Evolutionary conservation across 2,113 vertebrate genomes (phyloP).

Genomic region (Muntiacus muntjak): DNA sequence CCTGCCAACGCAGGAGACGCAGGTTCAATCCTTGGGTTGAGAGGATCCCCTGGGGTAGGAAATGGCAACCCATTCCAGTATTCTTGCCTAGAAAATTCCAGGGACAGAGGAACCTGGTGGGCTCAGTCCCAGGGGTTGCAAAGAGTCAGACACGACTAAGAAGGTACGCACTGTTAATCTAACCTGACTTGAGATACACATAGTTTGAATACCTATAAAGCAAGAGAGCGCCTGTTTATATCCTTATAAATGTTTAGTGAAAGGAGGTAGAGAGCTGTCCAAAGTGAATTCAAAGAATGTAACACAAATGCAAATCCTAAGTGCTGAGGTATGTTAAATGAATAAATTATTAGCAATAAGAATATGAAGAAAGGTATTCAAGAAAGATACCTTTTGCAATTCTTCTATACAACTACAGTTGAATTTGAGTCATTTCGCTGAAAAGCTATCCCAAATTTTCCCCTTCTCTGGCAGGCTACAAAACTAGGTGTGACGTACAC

Average conservation of each 20-base stretch:
- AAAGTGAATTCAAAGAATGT: slow-evolving; percentile 13
- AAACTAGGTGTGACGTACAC: neutral
- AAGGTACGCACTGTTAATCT: neutral
- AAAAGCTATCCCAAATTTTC: neutral
- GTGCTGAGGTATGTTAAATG: neutral
- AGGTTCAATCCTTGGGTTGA: neutral
- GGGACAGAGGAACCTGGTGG: neutral
- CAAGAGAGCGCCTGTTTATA: neutral
- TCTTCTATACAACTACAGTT: neutral
- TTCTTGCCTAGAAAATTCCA: neutral
- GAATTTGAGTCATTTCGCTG: neutral
- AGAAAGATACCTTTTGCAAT: neutral
- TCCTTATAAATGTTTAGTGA: neutral
- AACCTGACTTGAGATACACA: neutral
- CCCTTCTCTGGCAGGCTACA: neutral
- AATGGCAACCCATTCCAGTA: neutral
- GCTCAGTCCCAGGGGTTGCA: neutral
- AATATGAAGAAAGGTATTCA: neutral
- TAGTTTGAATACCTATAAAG: neutral
- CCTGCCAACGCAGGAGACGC: neutral
- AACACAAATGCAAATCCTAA: slow-evolving; percentile 29
- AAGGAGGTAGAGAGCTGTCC: neutral
- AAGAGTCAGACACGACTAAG: neutral
- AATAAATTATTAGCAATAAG: neutral
- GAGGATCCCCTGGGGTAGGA: neutral